Evolutionary conservation across 1,140 invertebrate genomes (phyloP).

Genomic region (Drosophila pseudoananassae): DNA sequence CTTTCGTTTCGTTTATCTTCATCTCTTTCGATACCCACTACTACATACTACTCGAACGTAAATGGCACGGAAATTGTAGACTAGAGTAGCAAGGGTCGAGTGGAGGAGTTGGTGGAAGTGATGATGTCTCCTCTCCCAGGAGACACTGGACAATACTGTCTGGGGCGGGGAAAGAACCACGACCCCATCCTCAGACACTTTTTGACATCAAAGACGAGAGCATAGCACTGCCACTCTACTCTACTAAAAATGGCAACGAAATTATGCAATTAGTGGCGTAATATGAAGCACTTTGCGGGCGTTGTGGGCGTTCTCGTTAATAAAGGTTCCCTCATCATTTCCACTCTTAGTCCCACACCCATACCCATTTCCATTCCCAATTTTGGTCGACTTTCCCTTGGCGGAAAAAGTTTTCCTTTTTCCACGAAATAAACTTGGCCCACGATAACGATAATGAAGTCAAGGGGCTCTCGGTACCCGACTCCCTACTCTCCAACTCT

Average conservation of each 20-base stretch:
- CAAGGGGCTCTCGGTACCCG: not conserved
- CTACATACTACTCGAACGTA: conserved; percentile 33
- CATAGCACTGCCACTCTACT: conserved; percentile 41
- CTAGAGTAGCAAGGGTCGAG: not conserved
- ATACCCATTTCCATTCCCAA: no score
- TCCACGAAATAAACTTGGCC: conserved; percentile 5
- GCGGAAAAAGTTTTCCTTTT: conserved; percentile 23
- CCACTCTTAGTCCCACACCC: not conserved
- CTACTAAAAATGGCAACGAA: conserved; percentile 79
- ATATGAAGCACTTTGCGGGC: conserved; percentile 78
- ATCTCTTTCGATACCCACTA: not conserved
- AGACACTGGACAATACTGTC: not conserved
- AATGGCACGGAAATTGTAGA: conserved; percentile 44
- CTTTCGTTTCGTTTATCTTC: conserved; percentile 1
- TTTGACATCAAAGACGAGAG: conserved; percentile 60
- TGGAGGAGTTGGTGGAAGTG: not conserved
- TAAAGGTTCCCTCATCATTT: conserved; percentile 27
- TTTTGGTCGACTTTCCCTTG: not conserved
- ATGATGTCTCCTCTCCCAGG: no score
- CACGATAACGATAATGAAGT: conserved; percentile 45
- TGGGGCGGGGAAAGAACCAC: not conserved
- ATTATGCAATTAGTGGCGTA: conserved; percentile 81
- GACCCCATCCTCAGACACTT: not conserved
- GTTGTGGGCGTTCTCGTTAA: conserved; percentile 76
- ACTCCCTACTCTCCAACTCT: no score